Evolutionary conservation across 2,888 invertebrate genomes (phyloP), one percentile per base, ranked within the genome.

Genomic region (Pseudococcus jackbeardsleyi): DNA sequence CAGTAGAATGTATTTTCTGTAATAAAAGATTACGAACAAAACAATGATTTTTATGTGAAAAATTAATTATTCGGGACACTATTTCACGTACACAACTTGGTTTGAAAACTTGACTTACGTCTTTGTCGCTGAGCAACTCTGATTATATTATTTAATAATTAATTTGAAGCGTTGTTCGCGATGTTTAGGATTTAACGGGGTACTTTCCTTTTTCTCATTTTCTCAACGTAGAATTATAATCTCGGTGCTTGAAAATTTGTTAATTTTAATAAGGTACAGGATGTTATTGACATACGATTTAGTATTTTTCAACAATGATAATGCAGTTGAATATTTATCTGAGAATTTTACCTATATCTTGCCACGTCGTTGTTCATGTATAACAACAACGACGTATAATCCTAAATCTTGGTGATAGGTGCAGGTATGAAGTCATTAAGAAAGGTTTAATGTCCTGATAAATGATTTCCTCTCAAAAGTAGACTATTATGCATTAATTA

Each of bases 391-490:
- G 72, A 72, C 79, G 77, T 77, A 42, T n/a, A n/a, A n/a, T 79
- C n/a, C 79, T 42, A 79, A 79, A 79, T 79, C 79, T 72, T 39
- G 33, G 22, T n/a, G 59, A n/a, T 59, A n/a, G 59, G n/a, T 59
- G 79, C 26, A 42, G 79, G 22, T 79, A 79, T 79, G 79, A 42
- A 79, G 79, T 79, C 79, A 79, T 79, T 79, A 79, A 17, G 39
- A 79, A 79, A 42, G 79, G 79, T 79, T 79, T 79, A 39, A 79
- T 42, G 79, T 79, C 42, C 42, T 39, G 39, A 68, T 68, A 26
- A 26, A 68, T 26, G 19, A 68, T 26, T 68, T 68, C 9, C 68
- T 68, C 12, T 15, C 9, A 68, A 68, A 59, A 8, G 5, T 68
- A 4, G 26, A 68, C 26, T 68, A 68, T 68, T 68, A 26, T 68